phyloP scores from a whole-genome alignment of 53 echinoderm and acorn worm genomes.

The Patiria pectinifera region DNA sequence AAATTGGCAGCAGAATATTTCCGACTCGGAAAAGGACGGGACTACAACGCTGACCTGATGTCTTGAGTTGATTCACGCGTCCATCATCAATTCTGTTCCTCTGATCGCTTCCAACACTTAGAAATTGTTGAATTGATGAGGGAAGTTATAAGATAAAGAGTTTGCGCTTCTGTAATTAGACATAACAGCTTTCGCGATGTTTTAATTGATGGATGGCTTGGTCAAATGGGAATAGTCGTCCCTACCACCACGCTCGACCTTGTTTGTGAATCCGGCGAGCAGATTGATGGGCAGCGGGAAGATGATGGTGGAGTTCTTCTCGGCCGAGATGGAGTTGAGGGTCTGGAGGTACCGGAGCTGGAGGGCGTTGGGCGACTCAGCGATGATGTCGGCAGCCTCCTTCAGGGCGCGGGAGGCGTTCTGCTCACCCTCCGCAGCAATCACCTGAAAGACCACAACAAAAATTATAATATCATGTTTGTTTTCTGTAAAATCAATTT shows the following conservation, averaged over 20 bases:
- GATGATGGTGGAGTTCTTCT: conserved; percentile 99
- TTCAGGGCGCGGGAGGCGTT: conserved; percentile 93
- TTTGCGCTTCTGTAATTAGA: background rate
- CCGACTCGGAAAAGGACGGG: no score
- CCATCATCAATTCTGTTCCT: no score
- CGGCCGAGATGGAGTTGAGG: conserved; percentile 95
- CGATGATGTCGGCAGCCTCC: conserved; percentile 91
- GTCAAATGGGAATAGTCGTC: background rate
- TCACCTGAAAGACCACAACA: conserved; percentile 66
- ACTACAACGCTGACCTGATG: no score
- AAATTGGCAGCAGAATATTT: no score
- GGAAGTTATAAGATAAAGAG: background rate
- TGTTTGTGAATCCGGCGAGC: conserved; percentile 49
- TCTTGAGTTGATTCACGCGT: no score
- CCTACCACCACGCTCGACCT: background rate
- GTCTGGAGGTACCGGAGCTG: conserved; percentile 98
- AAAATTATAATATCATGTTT: background rate
- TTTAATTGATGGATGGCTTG: background rate
- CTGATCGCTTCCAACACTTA: no score
- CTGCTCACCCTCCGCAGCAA: conserved; percentile 97
- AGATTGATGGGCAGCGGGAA: conserved; percentile 96
- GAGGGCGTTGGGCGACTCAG: conserved; percentile 84
- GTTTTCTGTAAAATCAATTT: no score
- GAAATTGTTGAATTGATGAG: background rate
- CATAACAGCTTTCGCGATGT: background rate